Evolutionary conservation across 2,797 vertebrate species (phyloP), one percentile per base, ranked within the genome.

Genomic region (Sebastes baramenuke): DNA sequence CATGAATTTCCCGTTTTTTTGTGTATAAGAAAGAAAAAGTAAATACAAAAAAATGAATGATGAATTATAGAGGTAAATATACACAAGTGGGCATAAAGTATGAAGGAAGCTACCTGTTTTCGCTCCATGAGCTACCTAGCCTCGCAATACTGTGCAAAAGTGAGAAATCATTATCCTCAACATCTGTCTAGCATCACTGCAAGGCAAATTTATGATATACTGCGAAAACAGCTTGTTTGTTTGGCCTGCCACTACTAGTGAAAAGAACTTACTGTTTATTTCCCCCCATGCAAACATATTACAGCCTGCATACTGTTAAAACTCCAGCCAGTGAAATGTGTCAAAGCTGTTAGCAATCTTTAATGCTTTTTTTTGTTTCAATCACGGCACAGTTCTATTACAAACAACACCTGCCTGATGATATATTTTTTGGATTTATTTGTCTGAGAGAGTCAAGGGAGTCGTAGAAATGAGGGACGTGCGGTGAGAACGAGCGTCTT

Each of bases 321-420:
- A 71, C 42, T 30, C 54, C 49, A 64, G 27, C 66, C 81, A 67
- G 58, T 22, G 30, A 65, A 90, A 85, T 66, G 49, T 66, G 55
- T 58, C 65, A 83, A 71, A 88, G 84, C 77, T 71, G 71, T 84
- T 85, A 82, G 69, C 52, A 29, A 55, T 87, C 49, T 42, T 67
- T 64, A 87, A 82, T 77, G 59, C 60, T 84, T 58, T 52, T 61
- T 54, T 82, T 74, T 77, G 29, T 75, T 86, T 79, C 34, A 64
- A 36, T 73, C 49, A 18, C 22, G 59, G 52, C 69, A 79, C 60
- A 71, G 62, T 86, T 79, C 67, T 72, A 86, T 79, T 55, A 72
- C 81, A 87, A 88, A 88, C 82, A 89, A 81, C 92, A 92, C 86
- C 84, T 92, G 89, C 60, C 81, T 80, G 38, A 76, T 61, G 25